Evolutionary conservation across 2,113 vertebrate genomes (phyloP).

Genomic region (Psilopsiagon aymara): DNA sequence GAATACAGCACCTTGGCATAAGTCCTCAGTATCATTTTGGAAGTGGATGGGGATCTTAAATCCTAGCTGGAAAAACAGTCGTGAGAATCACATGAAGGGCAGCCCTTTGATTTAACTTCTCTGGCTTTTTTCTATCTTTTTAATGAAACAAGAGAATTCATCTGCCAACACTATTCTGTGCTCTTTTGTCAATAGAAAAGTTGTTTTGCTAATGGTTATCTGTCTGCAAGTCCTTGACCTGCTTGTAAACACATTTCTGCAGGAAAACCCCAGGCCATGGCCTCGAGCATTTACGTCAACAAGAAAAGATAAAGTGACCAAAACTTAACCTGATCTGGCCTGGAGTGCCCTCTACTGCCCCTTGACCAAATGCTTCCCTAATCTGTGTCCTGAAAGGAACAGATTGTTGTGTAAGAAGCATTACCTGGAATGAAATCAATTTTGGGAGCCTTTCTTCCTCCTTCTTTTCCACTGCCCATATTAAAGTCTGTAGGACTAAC

Average conservation of each 20-base stretch:
- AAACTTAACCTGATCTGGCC: constrained; percentile 92
- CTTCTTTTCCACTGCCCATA: background rate
- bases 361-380: constrained; percentile 84
- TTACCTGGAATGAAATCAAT: constrained; percentile 41
- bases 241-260: constrained; percentile 93
- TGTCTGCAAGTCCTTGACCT: constrained; percentile 97
- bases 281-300: constrained; percentile 90
- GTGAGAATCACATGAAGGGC: background rate
- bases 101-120: constrained; percentile 3
- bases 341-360: constrained; percentile 95
- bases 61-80: background rate
- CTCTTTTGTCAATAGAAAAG: constrained; percentile 82
- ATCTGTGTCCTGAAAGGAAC: constrained; percentile 77
- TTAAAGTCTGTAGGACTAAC: background rate
- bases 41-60: background rate
- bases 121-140: background rate
- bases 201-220: constrained; percentile 96
- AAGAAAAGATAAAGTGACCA: constrained; percentile 92
- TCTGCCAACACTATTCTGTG: constrained; percentile 73
- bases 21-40: background rate
- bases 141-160: constrained; percentile 69
- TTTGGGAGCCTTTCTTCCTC: background rate
- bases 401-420: constrained; percentile 4
- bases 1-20: background rate
- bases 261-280: constrained; percentile 86